Base-by-base conservation (phyloP, 2,113 vertebrate genomes). In the Tor tambroides region DNA sequence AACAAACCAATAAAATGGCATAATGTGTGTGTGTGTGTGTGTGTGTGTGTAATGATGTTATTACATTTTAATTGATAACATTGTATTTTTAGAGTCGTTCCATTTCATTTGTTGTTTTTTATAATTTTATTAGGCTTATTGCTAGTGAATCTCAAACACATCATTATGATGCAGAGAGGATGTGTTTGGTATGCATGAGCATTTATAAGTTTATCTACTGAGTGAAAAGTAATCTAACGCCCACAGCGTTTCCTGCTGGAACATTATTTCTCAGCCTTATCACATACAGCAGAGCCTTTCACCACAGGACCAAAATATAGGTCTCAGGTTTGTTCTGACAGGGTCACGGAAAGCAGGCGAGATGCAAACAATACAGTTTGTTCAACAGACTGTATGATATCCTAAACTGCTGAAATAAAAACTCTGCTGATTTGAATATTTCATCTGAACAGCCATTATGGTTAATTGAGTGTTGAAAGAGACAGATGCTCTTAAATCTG, bases 401-500 rank as follows among this genome's bases (percentile, higher is more conserved):
- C 19, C 17, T 38, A 23, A 38, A 72, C 32, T 21, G 21, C 21
- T 72, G 69, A 71, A 35, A 71, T 71, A 71, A 71, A 35, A 30
- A 21, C 7, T 10, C 15, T 38, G 69, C 69, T 72, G 17, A 11
- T 72, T 38, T 38, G 1, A 72, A 7, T 23, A 23, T 59, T 59
- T 59, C 7, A 23, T 59, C 54, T 59, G 19, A 59, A 38, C 19
- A 38, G 35, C 32, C 69, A 72, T 38, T 38, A 72, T 6, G 69
- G 69, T 11, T 72, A 46, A 75, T 46, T n/a, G 38, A 43, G 72
- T 46, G 72, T 43, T 75, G 38, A 75, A 75, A 75, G 38, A 75
- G 72, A 75, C 38, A 46, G 72, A 41, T 75, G 23, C 72, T 75
- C 21, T 46, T 75, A 46, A n/a, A 75, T 75, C 38, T 75, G 72